Evolutionary conservation across 2,797 vertebrate species (phyloP).

Genomic region (Darevskia nairensis): DNA sequence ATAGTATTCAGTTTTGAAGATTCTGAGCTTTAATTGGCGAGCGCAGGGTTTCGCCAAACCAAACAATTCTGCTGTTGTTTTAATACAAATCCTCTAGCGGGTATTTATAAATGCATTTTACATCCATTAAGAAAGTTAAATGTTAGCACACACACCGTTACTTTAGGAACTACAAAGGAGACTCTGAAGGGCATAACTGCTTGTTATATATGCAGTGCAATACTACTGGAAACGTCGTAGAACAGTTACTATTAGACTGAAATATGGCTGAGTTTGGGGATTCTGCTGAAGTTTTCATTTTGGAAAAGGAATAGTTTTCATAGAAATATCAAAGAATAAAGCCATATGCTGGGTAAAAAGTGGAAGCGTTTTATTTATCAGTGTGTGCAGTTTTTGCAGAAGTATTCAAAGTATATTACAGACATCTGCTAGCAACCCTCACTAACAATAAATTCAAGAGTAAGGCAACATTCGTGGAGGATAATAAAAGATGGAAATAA

Average conservation of each 20-base stretch:
- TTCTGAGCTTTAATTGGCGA: slow-evolving; percentile 15
- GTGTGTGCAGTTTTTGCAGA: slow-evolving; percentile 56
- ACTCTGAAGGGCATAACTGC: slow-evolving; percentile 66
- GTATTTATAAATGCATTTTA: slow-evolving; percentile 76
- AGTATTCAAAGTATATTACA: slow-evolving; percentile 56
- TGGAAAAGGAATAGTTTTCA: slow-evolving; percentile 69
- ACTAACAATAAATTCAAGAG: slow-evolving; percentile 61
- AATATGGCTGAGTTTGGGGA: slow-evolving; percentile 76
- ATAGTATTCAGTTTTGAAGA: neutral
- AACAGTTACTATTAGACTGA: slow-evolving; percentile 72
- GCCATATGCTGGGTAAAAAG: slow-evolving; percentile 53
- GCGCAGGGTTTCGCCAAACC: slow-evolving; percentile 64
- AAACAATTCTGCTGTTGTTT: slow-evolving; percentile 75
- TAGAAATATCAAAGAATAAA: slow-evolving; percentile 60
- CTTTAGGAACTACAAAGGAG: slow-evolving; percentile 58
- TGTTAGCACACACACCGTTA: slow-evolving; percentile 72
- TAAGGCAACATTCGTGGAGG: slow-evolving; percentile 36
- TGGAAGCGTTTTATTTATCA: slow-evolving; percentile 57
- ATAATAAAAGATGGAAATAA: slow-evolving; percentile 40
- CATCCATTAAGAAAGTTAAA: slow-evolving; percentile 74
- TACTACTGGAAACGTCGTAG: slow-evolving; percentile 66
- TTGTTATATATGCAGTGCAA: slow-evolving; percentile 70
- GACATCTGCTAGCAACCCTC: slow-evolving; percentile 47
- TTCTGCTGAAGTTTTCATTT: slow-evolving; percentile 77
- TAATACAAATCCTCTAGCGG: slow-evolving; percentile 77